Evolutionary conservation across 2,888 invertebrate genomes (phyloP), one percentile per base, ranked within the genome.

Genomic region (Cacoxenus indagator): DNA sequence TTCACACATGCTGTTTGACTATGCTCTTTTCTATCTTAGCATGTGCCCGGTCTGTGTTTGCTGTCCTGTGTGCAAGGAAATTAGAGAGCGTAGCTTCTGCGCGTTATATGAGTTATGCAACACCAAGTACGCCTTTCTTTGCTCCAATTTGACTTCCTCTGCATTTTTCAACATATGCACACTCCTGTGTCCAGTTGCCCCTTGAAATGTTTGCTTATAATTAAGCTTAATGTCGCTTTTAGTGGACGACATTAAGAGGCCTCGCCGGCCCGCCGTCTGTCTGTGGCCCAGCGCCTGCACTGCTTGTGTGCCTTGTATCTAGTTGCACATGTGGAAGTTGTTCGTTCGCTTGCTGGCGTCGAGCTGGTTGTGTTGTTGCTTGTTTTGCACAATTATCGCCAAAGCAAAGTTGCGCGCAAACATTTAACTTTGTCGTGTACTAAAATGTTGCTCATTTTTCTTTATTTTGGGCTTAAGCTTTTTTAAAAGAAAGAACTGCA

Each of bases 141-240:
- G 9, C 14, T 43, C 43, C 14, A 8, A 26, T 22, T 1, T 61
- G 11, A 5, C n/a, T 43, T 17, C 43, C 43, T 45, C 22, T 43
- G 17, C 29, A 14, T 14, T 43, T 43, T 62, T 62, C 6, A 8
- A 6, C 22, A 27, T 17, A n/a, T 19, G 6, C 22, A 37, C 14
- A 27, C 59, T 55, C 8, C 17, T 26, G 55, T 55, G 55, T 55
- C 55, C 55, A 55, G 31, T 61, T 61, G 51, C 19, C 19, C 51
- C 45, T 27, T n/a, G 19, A 17, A 45, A 22, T 62, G 73, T 78
- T 77, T 73, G 78, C 79, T 81, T 78, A 78, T 75, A 81, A 78
- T 76, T 81, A 81, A 80, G 78, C 78, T 72, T 78, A 72, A 78
- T 73, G 61, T 62, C 61, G n/a, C 61, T 62, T 43, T 62, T 62